These are phyloP conservation scores for Bovichtus variegatus DNA, from an alignment of 2,797 vertebrate genomes.

Conservation along the genomic window DNA sequence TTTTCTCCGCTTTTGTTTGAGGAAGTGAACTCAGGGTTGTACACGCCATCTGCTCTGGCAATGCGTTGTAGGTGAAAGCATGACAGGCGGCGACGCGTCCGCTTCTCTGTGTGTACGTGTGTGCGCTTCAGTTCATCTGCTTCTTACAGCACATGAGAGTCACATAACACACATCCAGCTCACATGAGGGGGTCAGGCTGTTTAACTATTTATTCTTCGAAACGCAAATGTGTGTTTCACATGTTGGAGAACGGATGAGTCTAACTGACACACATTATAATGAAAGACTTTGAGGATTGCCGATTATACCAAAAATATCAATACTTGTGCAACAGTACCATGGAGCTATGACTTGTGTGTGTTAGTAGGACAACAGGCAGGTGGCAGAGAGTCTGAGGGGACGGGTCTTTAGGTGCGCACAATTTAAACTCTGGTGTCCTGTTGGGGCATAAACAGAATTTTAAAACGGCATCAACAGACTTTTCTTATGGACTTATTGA, in stretches of 20 bases:
- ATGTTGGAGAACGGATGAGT: not conserved
- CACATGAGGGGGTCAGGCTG: not conserved
- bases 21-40: slow-evolving; percentile 51
- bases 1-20: slow-evolving; percentile 26
- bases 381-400: not conserved
- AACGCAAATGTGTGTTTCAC: slow-evolving; percentile 12
- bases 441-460: not conserved
- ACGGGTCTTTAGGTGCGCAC: not conserved
- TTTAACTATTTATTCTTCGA: slow-evolving; percentile 25
- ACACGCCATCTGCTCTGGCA: slow-evolving; percentile 60
- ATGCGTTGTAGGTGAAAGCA: slow-evolving; percentile 41
- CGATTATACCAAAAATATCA: too few relatives aligned
- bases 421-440: not conserved
- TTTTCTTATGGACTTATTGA: slow-evolving; percentile 3
- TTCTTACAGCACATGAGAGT: not conserved
- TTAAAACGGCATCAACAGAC: not conserved
- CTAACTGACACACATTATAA: not conserved
- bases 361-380: too few relatives aligned
- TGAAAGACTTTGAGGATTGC: not conserved
- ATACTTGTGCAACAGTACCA: too few relatives aligned
- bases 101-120: slow-evolving; percentile 4
- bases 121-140: slow-evolving; percentile 4
- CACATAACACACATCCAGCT: not conserved
- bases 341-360: too few relatives aligned
- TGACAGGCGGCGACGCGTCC: slow-evolving; percentile 32